phyloP scores from a whole-genome alignment of 2,113 vertebrate genomes.

The Spilogale gracilis region DNA sequence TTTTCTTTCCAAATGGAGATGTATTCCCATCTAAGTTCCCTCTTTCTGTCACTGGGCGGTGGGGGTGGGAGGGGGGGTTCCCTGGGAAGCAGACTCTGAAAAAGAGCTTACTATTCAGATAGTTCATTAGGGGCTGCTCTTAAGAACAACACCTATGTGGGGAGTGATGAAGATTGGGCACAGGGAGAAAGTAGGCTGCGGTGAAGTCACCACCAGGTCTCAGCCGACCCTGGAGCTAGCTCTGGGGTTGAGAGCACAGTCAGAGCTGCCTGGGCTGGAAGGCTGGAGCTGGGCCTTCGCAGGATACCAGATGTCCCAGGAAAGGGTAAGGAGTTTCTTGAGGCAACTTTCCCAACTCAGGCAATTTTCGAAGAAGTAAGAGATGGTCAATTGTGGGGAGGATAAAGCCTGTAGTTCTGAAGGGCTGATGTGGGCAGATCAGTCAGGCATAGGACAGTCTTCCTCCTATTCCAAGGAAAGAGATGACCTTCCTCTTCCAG shows the following conservation, averaged over 20 bases:
- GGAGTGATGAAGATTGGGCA: background rate
- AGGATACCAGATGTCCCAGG: background rate
- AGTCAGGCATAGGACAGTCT: background rate
- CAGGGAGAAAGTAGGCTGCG: background rate
- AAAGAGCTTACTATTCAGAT: background rate
- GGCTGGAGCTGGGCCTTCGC: background rate
- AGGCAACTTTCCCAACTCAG: background rate
- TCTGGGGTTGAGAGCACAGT: background rate
- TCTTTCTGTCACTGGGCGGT: background rate
- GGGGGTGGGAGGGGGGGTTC: background rate
- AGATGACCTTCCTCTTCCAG: background rate
- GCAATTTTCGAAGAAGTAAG: background rate
- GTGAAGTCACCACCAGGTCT: background rate
- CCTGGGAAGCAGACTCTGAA: background rate
- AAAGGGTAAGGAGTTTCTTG: background rate
- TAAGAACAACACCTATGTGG: background rate
- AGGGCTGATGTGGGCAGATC: background rate
- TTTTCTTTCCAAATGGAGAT: background rate
- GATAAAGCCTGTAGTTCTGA: background rate
- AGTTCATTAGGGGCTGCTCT: too few relatives aligned
- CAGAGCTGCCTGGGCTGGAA: background rate
- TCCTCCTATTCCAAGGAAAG: background rate
- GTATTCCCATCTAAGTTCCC: background rate
- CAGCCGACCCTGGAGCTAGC: fast-evolving
- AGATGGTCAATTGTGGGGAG: background rate